Conservation (phyloP, 1,140 invertebrate genomes). For the Trialeurodes vaporariorum region DNA sequence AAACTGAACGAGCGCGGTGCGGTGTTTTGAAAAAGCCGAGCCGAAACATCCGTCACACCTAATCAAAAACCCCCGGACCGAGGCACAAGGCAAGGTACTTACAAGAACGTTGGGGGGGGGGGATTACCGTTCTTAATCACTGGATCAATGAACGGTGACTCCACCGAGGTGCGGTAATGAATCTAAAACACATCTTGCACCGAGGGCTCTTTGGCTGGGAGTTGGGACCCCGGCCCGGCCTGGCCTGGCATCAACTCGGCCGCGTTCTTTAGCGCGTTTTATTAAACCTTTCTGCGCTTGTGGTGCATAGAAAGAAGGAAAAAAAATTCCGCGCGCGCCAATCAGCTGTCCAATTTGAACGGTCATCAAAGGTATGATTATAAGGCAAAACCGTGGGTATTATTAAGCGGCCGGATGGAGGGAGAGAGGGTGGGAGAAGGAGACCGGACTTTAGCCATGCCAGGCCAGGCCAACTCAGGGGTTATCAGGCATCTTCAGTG, state of each 20-base stretch:
- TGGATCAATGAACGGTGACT: neutral
- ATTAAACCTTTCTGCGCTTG: neutral
- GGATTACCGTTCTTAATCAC: neutral
- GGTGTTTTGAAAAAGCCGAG: too few species aligned
- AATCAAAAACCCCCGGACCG: too few species aligned
- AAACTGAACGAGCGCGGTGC: too few species aligned
- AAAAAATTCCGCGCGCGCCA: neutral
- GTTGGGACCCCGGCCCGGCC: neutral
- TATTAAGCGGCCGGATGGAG: neutral
- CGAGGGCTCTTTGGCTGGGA: neutral
- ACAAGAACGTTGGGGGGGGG: too few species aligned
- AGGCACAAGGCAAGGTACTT: too few species aligned
- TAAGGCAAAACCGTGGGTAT: neutral
- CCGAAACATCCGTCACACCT: too few species aligned
- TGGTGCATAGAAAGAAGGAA: too few species aligned
- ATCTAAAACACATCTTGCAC: neutral
- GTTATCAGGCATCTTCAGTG: neutral
- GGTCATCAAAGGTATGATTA: neutral
- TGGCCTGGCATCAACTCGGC: neutral
- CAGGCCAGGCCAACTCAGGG: too few species aligned
- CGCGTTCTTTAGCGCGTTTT: too few species aligned
- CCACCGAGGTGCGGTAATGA: neutral
- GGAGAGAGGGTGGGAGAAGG: too few species aligned
- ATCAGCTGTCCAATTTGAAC: neutral
- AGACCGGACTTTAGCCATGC: too few species aligned